Evolutionary conservation across 2,888 invertebrate species (phyloP), one percentile per base, ranked within the genome.

Genomic region (Sarcophaga carnaria): DNA sequence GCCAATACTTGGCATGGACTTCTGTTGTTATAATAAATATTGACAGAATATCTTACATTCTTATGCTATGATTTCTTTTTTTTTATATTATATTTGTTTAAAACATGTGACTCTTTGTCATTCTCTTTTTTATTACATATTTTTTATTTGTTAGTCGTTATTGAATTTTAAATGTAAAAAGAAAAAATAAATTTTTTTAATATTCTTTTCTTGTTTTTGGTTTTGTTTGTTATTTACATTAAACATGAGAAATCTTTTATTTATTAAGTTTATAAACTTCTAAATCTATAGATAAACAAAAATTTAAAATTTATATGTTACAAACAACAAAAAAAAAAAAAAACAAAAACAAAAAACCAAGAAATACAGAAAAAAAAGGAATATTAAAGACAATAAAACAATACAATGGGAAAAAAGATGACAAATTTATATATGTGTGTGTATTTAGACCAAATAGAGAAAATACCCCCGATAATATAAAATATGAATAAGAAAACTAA

Each of bases 261-360:
- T 80, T 80, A 69, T 64, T 80, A 63, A 72, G 60, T 80, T 85
- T 71, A 66, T 76, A 80, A 76, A 85, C 67, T 60, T 74, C 27
- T 63, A 80, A 85, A 85, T 74, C 80, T n/a, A 77, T 77, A 77
- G 49, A 83, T 70, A 80, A 84, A 75, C 47, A 78, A 78, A 25
- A 84, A 85, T 85, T 66, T 85, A 37, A 77, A 80, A 80, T 67
- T 85, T 85, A 80, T 72, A 67, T 49, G 14, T 71, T 60, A 66
- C 54, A 71, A 71, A 79, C 63, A 71, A 71, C 70, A 54, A 12
- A 0, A 54, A 54, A 54, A 12, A 0, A 54, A 54, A 14, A 54
- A 54, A 54, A 14, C 4, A 54, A 49, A 49, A 49, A 49, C 11
- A 49, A 49, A 49, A 49, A 49, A 49, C 11, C 49, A 49, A 49